Base-by-base conservation (phyloP, 2,888 invertebrate species). In the Aricia artaxerxes region DNA sequence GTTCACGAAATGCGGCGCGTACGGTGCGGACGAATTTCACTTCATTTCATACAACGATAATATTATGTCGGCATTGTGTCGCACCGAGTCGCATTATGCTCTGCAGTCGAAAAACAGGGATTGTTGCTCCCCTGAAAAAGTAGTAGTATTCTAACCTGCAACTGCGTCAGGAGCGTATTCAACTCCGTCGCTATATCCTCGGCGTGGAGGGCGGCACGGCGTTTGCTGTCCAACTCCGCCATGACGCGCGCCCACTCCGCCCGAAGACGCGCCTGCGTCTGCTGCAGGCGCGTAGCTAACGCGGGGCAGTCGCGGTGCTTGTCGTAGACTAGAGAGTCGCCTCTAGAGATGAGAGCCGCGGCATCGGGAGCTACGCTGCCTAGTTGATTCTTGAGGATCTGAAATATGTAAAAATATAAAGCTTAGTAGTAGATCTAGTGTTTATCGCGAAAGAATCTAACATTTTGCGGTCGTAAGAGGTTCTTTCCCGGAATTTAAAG, bases 301-400 rank as follows among this genome's bases (percentile, higher is more conserved):
- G 88, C 87, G 38, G 96, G 95, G 85, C 95, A 92, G 40, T 87
- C 86, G 81, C 86, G 88, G 88, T 97, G 97, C n/a, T 95, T 95
- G 69, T 95, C 95, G 88, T 97, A 95, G 44, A 97, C 96, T 73
- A 97, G 92, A 80, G 96, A 96, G 89, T 97, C 97, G 0, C 97
- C 97, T 86, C 96, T 96, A 31, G 97, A 97, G 82, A 97, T 97
- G 57, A 97, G 92, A 80, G 96, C 96, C 6, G 97, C 97, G 80
- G 97, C 97, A 87, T 97, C 97, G 2, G 97, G 97, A 13, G 97
- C 97, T 82, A 97, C 89, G 79, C 92, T 91, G 57, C 95, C 95
- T 81, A 96, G 88, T 88, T 96, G 96, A 83, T 94, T 91, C 86
- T 96, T 96, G 82, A 96, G 87, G 80, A 96, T 92, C 96, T 96